Evolutionary conservation across 2,888 invertebrate genomes (phyloP).

Genomic region (Tiliacea citrago): DNA sequence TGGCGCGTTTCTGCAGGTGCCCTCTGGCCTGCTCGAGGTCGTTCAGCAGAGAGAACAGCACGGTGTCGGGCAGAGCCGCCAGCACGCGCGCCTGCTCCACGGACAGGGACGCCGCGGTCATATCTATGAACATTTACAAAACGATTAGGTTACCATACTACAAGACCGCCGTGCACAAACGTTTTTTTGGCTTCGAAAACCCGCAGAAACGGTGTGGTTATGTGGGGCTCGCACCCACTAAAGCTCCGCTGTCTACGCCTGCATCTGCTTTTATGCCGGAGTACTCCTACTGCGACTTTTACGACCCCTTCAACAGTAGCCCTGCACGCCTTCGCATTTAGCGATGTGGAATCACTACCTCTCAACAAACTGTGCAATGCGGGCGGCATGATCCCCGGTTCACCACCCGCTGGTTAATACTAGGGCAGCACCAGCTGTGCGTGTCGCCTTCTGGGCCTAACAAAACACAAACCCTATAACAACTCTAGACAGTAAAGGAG

Average conservation of each 20-base stretch:
- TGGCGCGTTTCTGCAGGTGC: conserved; percentile 44
- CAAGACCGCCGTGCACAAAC: neutral
- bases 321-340: neutral
- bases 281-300: neutral
- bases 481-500: neutral
- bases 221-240: neutral
- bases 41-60: conserved; percentile 74
- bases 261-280: neutral
- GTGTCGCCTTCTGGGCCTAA: neutral
- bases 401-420: neutral
- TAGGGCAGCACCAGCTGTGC: neutral
- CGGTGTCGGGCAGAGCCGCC: conserved; percentile 74
- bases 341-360: neutral
- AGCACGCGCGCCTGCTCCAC: conserved; percentile 78
- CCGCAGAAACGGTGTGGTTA: neutral
- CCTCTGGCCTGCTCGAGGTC: conserved; percentile 68
- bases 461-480: neutral
- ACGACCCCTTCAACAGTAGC: neutral
- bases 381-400: neutral
- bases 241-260: no score
- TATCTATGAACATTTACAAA: conserved; percentile 3
- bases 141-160: neutral
- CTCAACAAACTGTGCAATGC: neutral
- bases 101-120: conserved; percentile 55
- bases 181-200: neutral